A percentile compares a stretch with the other conserved stretches of the same genome.
Evolutionary conservation across 1,140 invertebrate genomes (phyloP).

Genomic region (Bilobella aurantiaca): DNA sequence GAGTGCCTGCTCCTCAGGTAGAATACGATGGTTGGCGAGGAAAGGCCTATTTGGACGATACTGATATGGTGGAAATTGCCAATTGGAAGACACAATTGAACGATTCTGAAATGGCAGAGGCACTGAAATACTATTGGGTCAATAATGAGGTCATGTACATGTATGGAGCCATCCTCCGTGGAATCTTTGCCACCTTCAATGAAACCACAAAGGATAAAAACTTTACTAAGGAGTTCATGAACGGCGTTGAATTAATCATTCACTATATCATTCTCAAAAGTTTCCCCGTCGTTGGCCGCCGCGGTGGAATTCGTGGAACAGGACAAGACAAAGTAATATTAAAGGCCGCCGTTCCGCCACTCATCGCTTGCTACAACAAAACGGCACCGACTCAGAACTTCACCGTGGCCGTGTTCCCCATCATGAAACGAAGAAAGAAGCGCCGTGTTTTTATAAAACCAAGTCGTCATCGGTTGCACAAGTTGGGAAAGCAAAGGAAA

Average conservation of each 20-base stretch:
- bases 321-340: background rate
- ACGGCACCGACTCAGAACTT: background rate
- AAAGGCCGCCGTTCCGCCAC: background rate
- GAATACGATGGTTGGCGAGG: background rate
- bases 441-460: background rate
- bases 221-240: background rate
- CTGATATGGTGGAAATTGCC: background rate
- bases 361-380: background rate
- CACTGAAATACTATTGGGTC: background rate
- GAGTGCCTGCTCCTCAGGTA: background rate
- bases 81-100: background rate
- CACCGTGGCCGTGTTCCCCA: background rate
- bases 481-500: background rate
- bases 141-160: background rate
- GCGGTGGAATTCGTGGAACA: slow-evolving; percentile 19
- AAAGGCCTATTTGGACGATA: background rate
- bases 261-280: background rate
- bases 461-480: background rate
- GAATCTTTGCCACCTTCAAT: background rate
- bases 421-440: background rate
- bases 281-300: background rate
- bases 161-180: background rate
- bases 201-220: background rate
- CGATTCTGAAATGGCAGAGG: background rate
- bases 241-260: background rate